Conservation (phyloP, 2,113 vertebrate species). For the Columba livia region DNA sequence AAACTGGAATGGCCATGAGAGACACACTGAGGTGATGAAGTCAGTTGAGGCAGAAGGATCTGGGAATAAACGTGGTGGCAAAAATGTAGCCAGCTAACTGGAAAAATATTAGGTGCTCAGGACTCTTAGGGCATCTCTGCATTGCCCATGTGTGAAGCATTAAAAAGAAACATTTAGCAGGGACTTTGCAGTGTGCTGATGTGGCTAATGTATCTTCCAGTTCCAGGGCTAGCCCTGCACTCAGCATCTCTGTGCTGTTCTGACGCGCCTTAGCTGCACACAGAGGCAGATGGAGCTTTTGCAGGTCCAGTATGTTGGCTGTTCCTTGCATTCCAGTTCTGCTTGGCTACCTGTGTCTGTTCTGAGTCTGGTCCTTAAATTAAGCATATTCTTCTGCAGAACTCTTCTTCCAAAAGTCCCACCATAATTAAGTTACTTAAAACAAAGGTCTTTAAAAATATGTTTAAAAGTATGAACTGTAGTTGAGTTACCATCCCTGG, state of each 20-base stretch:
- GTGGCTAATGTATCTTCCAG: background rate
- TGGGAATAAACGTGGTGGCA: fast-evolving
- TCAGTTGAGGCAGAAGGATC: background rate
- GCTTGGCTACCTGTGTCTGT: background rate
- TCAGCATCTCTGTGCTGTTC: background rate
- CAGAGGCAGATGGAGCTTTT: background rate
- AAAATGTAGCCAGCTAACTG: background rate
- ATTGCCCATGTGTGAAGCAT: fast-evolving
- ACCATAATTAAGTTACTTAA: background rate
- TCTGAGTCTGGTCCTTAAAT: background rate
- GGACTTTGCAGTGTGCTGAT: background rate
- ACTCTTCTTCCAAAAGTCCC: background rate
- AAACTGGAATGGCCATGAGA: background rate
- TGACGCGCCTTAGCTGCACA: background rate
- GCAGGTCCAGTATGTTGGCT: background rate
- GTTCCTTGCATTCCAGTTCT: background rate
- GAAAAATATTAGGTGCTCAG: background rate
- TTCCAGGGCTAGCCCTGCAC: background rate
- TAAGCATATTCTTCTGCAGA: background rate
- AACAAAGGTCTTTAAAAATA: background rate
- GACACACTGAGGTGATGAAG: background rate
- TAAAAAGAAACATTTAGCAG: background rate
- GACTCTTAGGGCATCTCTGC: background rate
- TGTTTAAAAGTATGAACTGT: background rate
- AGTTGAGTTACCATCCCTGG: too few species aligned